A percentile compares a stretch with the other conserved stretches of the same genome.
Evolutionary conservation across 2,888 invertebrate species (phyloP).

Genomic region (Cantharis flavilabris): DNA sequence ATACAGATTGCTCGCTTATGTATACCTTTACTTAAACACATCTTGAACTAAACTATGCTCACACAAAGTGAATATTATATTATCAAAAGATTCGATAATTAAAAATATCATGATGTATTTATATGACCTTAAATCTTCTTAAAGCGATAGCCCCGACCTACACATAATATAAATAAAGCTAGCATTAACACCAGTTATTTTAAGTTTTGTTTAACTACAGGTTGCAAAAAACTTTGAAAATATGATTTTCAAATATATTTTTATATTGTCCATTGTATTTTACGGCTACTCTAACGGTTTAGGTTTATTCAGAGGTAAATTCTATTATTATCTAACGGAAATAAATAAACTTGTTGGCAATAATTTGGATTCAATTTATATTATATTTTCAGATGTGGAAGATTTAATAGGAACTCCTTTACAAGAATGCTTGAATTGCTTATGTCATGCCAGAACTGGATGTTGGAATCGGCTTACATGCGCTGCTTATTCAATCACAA

Average conservation of each 20-base stretch:
- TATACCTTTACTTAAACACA: too few species aligned
- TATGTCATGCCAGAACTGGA: slow-evolving; percentile 34
- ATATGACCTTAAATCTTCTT: not conserved
- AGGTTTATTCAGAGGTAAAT: not conserved
- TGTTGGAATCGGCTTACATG: slow-evolving; percentile 33
- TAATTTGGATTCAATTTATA: not conserved
- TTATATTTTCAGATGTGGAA: slow-evolving; percentile 10
- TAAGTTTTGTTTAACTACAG: not conserved
- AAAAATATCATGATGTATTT: not conserved
- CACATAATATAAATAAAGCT: not conserved
- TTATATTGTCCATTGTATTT: not conserved
- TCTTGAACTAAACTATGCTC: too few species aligned
- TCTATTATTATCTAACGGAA: not conserved
- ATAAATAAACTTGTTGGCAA: not conserved
- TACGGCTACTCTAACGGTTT: not conserved
- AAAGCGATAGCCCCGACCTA: not conserved
- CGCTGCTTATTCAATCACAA: slow-evolving; percentile 30
- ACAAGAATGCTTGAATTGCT: slow-evolving; percentile 32
- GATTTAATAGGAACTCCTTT: slow-evolving; percentile 25
- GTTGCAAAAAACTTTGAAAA: not conserved
- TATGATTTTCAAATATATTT: not conserved
- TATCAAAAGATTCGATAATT: not conserved
- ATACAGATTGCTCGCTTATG: too few species aligned
- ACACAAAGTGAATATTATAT: too few species aligned
- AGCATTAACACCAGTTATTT: not conserved